Base-by-base conservation (phyloP, 1,140 invertebrate genomes). In the Chymomyza costata region DNA sequence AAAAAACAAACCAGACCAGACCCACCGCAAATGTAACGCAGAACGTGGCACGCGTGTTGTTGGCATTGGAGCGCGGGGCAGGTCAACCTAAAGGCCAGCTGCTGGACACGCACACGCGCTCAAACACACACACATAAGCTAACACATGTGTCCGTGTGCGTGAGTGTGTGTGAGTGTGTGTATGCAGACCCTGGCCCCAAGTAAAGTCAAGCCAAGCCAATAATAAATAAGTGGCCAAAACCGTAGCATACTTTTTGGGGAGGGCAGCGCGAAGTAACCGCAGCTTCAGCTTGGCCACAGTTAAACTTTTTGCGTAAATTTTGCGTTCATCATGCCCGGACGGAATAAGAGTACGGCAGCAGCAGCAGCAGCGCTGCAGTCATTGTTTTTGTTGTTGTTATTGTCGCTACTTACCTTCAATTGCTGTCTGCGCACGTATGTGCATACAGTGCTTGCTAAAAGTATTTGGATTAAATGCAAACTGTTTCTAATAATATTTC, bases 181-280 rank as follows among this genome's bases (percentile, higher is more conserved):
- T 54, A 41, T 31, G 48, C 30, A 28, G 25, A 28, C 5, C 5
- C 5, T 28, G 25, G 25, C 25, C 10, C 5, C 10, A 28, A 10
- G 13, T 3, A 34, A 34, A 34, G 7, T 6, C 7, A 34, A 34
- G 38, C 14, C 16, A 46, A 54, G 64, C 51, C 73, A 71, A 78
- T 78, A 80, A 78, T 78, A 78, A 80, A 78, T 80, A 78, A 78
- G 73, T 78, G 67, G 51, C 63, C 73, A 51, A 51, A 57, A 70
- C 35, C 66, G 38, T 67, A 60, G 63, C 66, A 67, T 60, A 71
- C 66, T 67, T 67, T 66, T 48, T 10, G 5, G 25, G 25, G 5
- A 28, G 5, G 25, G 25, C 25, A 5, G 10, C 5, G 10, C 10
- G 25, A 28, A 28, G 25, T 28, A 5, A 10, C 10, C 10, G 25